phyloP scores from a whole-genome alignment of 2,797 vertebrate genomes.

The Sternarchorhynchus goeldii region DNA sequence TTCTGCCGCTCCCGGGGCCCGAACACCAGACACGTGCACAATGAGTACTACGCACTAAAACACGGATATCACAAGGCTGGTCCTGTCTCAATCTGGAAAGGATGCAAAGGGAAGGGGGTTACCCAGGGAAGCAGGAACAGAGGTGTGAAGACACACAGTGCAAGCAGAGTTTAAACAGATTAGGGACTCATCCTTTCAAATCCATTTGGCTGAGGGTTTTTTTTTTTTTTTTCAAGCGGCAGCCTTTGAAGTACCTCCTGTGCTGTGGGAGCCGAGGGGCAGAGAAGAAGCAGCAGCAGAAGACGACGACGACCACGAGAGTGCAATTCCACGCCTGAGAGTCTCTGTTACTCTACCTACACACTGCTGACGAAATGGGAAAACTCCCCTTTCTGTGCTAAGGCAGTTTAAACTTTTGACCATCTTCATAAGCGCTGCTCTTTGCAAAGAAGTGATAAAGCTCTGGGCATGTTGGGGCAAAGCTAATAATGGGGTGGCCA shows the following conservation, averaged over 20 bases:
- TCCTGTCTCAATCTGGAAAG: conserved; percentile 40
- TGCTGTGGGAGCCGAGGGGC: conserved; percentile 51
- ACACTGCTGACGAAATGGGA: conserved; percentile 69
- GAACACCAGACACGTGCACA: background rate
- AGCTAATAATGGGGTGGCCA: too few relatives aligned
- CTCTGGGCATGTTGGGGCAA: conserved; percentile 46
- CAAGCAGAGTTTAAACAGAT: conserved; percentile 79
- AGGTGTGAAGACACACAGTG: conserved; percentile 68
- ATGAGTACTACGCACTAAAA: conserved; percentile 27
- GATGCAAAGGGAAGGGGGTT: conserved; percentile 49
- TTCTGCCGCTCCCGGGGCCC: background rate
- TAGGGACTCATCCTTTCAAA: conserved; percentile 76
- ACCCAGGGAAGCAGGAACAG: conserved; percentile 33
- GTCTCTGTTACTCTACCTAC: conserved; percentile 56
- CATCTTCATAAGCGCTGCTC: conserved; percentile 42
- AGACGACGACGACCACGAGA: too few relatives aligned
- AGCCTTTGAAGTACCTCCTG: conserved; percentile 70
- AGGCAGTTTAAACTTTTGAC: conserved; percentile 61
- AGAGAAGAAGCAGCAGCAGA: conserved; percentile 34
- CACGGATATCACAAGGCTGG: conserved; percentile 15
- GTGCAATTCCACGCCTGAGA: conserved; percentile 51
- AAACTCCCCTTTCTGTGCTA: conserved; percentile 61
- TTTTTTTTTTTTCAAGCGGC: conserved; percentile 45
- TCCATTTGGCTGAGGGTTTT: conserved; percentile 62
- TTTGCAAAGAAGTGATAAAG: background rate